A percentile compares a stretch with the other conserved stretches of the same genome.
phyloP scores from a whole-genome alignment of 2,797 vertebrate genomes.

The Macrochelys suwanniensis region DNA sequence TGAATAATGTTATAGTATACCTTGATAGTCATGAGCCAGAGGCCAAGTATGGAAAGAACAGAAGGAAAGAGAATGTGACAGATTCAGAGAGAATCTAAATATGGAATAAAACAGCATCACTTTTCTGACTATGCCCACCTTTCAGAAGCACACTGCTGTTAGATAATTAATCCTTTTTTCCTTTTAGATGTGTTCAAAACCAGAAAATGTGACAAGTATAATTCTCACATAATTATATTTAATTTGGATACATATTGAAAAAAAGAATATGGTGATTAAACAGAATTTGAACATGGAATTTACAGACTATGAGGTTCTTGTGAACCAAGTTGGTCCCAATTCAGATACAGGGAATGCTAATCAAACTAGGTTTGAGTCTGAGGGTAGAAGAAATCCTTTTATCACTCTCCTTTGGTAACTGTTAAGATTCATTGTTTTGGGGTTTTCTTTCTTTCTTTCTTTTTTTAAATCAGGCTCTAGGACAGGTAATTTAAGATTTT shows the following conservation, averaged over 20 bases:
- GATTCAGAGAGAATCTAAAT: not conserved
- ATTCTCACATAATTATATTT: not conserved
- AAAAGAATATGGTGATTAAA: not conserved
- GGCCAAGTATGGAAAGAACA: not conserved
- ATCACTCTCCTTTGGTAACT: not conserved
- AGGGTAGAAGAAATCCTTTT: not conserved
- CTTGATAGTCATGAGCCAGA: not conserved
- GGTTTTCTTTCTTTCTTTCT: too few relatives aligned
- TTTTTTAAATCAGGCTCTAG: not conserved
- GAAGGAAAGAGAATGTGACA: not conserved
- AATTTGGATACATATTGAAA: not conserved
- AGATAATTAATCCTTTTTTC: not conserved
- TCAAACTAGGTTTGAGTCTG: not conserved
- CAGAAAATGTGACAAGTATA: not conserved
- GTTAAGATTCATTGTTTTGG: not conserved
- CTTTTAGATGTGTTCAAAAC: not conserved
- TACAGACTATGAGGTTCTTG: not conserved
- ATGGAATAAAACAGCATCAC: not conserved
- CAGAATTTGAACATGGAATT: not conserved
- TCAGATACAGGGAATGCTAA: not conserved
- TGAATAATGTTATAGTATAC: not conserved
- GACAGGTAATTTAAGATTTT: not conserved
- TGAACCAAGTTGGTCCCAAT: not conserved
- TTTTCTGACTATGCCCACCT: not conserved
- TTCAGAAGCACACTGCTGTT: not conserved